Percentiles rank a stretch among this genome's conserved stretches.
These are phyloP conservation scores for Epistrophella euchroma DNA, from an alignment of 2,888 invertebrate species.

Conservation along the genomic window DNA sequence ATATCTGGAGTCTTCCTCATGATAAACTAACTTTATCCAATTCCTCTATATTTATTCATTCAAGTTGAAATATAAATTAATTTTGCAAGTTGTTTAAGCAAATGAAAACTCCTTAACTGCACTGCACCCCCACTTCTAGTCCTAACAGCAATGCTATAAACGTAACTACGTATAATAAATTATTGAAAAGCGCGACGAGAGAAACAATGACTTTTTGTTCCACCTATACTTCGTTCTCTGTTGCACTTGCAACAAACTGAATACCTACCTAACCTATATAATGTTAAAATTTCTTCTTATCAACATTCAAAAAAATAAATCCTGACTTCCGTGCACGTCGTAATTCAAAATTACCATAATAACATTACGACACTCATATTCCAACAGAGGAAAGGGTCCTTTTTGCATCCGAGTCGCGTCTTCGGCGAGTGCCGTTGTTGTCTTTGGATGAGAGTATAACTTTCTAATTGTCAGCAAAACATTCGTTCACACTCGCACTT, in stretches of 20 bases:
- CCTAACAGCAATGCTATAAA: not conserved
- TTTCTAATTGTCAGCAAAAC: slow-evolving; percentile 63
- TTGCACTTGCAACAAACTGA: slow-evolving; percentile 51
- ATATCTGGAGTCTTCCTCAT: slow-evolving; percentile 26
- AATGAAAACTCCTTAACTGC: slow-evolving; percentile 24
- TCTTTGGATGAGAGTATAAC: slow-evolving; percentile 30
- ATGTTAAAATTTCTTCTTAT: slow-evolving; percentile 50
- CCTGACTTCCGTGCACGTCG: slow-evolving; percentile 62
- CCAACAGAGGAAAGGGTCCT: slow-evolving; percentile 40
- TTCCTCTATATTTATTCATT: slow-evolving; percentile 29
- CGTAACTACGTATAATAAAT: slow-evolving; percentile 57
- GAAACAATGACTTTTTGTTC: slow-evolving; percentile 33
- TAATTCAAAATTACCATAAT: slow-evolving; percentile 73
- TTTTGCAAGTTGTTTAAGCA: slow-evolving; percentile 40
- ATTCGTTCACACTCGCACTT: slow-evolving; percentile 44
- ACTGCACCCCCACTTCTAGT: not conserved
- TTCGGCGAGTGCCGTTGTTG: slow-evolving; percentile 3
- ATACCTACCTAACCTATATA: not conserved
- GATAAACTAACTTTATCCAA: slow-evolving; percentile 58
- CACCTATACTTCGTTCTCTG: not conserved
- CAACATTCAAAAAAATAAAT: slow-evolving; percentile 67
- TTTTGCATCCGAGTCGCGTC: slow-evolving; percentile 32
- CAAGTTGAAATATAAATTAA: slow-evolving; percentile 55
- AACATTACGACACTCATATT: slow-evolving; percentile 37
- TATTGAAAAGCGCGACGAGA: slow-evolving; percentile 44